Percentiles rank a stretch among this genome's conserved stretches.
These are phyloP conservation scores for Thereva nobilitata DNA, from an alignment of 2,888 invertebrate genomes.

Conservation along the genomic window DNA sequence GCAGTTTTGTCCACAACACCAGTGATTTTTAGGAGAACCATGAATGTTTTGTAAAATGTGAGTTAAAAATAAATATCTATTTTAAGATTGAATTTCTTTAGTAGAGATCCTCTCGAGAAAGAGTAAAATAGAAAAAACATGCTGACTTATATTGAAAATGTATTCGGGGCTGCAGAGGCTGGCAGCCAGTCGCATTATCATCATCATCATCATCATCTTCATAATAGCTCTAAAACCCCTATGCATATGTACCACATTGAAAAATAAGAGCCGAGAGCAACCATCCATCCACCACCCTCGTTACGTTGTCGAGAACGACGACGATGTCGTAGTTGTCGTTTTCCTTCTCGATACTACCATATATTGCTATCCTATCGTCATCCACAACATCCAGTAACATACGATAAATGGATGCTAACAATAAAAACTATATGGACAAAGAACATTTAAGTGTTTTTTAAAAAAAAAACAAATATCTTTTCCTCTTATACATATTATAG, in stretches of 20 bases:
- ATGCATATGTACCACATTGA: not conserved
- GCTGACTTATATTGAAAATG: not conserved
- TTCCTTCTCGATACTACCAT: too few species aligned
- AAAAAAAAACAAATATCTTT: not conserved
- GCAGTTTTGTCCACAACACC: too few species aligned
- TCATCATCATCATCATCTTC: slow-evolving; percentile 4
- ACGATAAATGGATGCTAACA: not conserved
- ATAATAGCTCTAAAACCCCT: slow-evolving; percentile 17
- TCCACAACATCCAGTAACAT: slow-evolving; percentile 18
- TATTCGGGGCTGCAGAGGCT: not conserved
- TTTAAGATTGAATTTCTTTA: slow-evolving; percentile 10
- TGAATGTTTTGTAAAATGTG: too few species aligned
- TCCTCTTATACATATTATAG: too few species aligned
- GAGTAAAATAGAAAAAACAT: slow-evolving; percentile 8
- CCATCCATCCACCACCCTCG: slow-evolving; percentile 17
- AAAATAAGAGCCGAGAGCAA: not conserved
- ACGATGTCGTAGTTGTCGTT: too few species aligned
- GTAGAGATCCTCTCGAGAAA: slow-evolving; percentile 20
- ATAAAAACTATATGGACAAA: slow-evolving; percentile 3
- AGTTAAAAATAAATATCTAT: slow-evolving; percentile 34
- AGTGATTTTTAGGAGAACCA: too few species aligned
- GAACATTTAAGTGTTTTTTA: slow-evolving; percentile 15
- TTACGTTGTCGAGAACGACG: not conserved
- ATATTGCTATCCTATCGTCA: slow-evolving; percentile 3
- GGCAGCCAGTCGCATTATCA: not conserved